Conservation (phyloP, 2,797 vertebrate species). For the Phylloscopus collybita region DNA sequence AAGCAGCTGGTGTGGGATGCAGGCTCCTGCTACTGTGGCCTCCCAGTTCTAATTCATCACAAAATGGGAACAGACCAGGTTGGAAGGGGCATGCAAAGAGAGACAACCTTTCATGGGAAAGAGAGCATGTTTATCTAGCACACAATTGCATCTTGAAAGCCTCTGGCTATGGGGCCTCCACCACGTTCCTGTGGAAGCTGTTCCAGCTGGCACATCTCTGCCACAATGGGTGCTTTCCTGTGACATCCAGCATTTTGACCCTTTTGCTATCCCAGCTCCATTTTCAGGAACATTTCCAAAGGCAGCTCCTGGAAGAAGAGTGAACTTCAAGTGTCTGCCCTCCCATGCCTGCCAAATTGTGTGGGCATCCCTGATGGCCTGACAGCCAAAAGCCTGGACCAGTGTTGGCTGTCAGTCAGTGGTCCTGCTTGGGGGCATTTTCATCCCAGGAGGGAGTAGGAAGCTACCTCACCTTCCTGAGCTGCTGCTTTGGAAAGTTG, state of each 20-base stretch:
- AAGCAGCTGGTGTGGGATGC: neutral
- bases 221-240: neutral
- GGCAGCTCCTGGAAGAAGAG: neutral
- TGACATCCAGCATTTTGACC: neutral
- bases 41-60: neutral
- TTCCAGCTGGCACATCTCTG: neutral
- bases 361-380: neutral
- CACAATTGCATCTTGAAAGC: neutral
- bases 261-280: neutral
- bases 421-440: neutral
- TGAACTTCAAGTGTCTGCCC: neutral
- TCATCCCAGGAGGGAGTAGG: neutral
- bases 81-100: neutral
- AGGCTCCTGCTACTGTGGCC: fast-evolving
- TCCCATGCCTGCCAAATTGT: fast-evolving
- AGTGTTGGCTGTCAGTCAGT: neutral
- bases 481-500: neutral
- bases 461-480: neutral
- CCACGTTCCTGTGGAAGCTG: neutral
- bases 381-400: neutral
- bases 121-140: neutral
- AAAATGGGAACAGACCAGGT: neutral
- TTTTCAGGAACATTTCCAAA: neutral
- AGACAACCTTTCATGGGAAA: neutral
- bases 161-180: neutral